Percentiles rank a stretch among this genome's conserved stretches.
phyloP scores from a whole-genome alignment of 2,113 vertebrate genomes.

The Otus sunia region DNA sequence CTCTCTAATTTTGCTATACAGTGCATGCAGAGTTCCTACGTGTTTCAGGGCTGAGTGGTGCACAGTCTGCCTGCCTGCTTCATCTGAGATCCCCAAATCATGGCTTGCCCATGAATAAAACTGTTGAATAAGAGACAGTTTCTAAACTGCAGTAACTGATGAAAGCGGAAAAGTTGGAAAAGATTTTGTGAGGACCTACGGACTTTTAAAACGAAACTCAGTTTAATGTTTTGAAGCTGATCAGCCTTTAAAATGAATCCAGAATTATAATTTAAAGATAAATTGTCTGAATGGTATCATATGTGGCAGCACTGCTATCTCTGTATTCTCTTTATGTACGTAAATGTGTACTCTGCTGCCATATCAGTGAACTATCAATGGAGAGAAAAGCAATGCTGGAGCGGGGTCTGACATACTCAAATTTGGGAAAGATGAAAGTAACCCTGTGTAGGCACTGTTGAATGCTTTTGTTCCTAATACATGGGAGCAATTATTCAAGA shows the following conservation, averaged over 20 bases:
- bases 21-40: not conserved
- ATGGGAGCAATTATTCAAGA: constrained; percentile 17
- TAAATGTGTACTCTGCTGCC: not conserved
- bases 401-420: not conserved
- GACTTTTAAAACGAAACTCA: not conserved
- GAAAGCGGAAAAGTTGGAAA: not conserved
- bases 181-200: not conserved
- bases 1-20: not conserved
- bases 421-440: constrained; percentile 1
- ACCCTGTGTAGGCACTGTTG: not conserved
- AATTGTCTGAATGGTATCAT: not conserved
- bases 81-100: not conserved
- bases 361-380: not conserved
- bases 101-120: not conserved
- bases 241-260: not conserved
- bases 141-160: not conserved
- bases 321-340: not conserved
- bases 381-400: not conserved
- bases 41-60: not conserved
- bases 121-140: not conserved
- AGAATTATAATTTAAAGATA: not conserved
- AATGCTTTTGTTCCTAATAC: constrained; percentile 12
- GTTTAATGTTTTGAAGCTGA: not conserved
- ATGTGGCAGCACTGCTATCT: not conserved
- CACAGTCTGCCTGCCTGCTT: not conserved